These are phyloP conservation scores for Phallusia fumigata DNA, from an alignment of 23 tunicate species.

Conservation along the genomic window DNA sequence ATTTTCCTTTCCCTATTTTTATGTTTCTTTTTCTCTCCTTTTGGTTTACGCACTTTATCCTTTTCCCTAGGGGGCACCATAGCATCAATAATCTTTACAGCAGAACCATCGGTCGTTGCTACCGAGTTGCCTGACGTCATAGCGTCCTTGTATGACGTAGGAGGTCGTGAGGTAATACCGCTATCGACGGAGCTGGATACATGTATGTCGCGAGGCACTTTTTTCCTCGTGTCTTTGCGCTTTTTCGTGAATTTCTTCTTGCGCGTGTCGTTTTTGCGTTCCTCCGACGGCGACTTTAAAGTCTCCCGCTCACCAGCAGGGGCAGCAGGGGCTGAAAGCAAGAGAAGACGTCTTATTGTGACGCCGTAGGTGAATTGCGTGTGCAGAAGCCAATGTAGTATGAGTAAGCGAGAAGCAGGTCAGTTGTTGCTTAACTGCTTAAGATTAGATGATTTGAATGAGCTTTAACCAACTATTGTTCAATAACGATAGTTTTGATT, in stretches of 20 bases:
- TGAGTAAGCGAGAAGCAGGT: too few relatives aligned
- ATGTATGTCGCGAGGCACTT: not conserved
- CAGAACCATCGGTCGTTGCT: slow-evolving; percentile 1
- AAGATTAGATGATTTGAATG: not conserved
- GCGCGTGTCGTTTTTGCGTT: not conserved
- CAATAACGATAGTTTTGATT: not conserved
- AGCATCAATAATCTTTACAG: not conserved
- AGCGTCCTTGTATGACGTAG: not conserved
- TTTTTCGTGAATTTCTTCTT: slow-evolving; percentile 5
- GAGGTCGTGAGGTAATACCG: slow-evolving; percentile 3
- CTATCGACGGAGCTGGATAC: not conserved
- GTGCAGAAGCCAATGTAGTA: not conserved
- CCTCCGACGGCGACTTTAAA: not conserved
- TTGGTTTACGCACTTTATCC: not conserved
- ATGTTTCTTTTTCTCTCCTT: not conserved
- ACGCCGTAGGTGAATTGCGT: not conserved
- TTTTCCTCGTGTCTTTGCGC: not conserved
- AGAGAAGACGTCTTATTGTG: not conserved
- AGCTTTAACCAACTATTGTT: not conserved
- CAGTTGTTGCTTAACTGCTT: too few relatives aligned
- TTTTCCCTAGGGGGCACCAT: not conserved
- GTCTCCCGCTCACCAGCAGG: slow-evolving; percentile 2
- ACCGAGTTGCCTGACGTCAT: slow-evolving; percentile 5
- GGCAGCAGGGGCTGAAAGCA: not conserved
- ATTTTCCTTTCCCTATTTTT: not conserved